Percentiles rank a stretch among this genome's conserved stretches.
These are phyloP conservation scores for Notothenia coriiceps DNA, from an alignment of 2,113 vertebrate species.

Conservation along the genomic window DNA sequence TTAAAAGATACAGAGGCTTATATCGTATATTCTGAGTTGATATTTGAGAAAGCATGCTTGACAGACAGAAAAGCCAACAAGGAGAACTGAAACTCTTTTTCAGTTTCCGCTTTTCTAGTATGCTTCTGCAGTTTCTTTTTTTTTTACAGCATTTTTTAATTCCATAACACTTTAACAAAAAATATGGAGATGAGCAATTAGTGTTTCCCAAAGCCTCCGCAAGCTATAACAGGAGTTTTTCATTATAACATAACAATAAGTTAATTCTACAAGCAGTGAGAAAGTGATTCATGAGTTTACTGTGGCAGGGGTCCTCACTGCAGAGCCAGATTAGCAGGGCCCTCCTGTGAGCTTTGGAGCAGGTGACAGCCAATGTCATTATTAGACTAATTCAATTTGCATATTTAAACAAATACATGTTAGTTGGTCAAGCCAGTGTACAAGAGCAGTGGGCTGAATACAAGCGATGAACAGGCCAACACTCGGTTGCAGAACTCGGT, in stretches of 20 bases:
- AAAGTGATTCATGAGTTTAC: conserved; percentile 60
- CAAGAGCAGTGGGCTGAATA: conserved; percentile 23
- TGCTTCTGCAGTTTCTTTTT: no score
- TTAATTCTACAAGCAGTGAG: conserved; percentile 36
- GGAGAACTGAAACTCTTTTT: no score
- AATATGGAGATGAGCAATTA: conserved; percentile 58
- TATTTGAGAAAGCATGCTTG: conserved; percentile 17
- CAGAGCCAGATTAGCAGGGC: conserved; percentile 67
- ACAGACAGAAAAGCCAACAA: background rate
- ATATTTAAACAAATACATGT: conserved; percentile 73
- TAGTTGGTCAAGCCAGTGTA: conserved; percentile 35
- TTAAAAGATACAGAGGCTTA: background rate
- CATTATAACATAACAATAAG: conserved; percentile 46
- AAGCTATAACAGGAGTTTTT: conserved; percentile 43
- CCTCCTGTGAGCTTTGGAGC: conserved; percentile 66
- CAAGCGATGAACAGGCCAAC: conserved; percentile 50
- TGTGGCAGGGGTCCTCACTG: conserved; percentile 59
- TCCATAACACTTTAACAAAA: conserved; percentile 43
- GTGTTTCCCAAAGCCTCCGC: conserved; percentile 33
- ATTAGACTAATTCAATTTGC: conserved; percentile 74
- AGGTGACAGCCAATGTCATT: conserved; percentile 75
- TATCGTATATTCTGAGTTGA: background rate
- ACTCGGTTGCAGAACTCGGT: conserved; percentile 22
- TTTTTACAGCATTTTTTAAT: conserved; percentile 42
- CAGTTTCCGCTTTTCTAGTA: no score